These are phyloP conservation scores for Vidua chalybeata DNA, from an alignment of 2,113 vertebrate genomes.

Conservation along the genomic window DNA sequence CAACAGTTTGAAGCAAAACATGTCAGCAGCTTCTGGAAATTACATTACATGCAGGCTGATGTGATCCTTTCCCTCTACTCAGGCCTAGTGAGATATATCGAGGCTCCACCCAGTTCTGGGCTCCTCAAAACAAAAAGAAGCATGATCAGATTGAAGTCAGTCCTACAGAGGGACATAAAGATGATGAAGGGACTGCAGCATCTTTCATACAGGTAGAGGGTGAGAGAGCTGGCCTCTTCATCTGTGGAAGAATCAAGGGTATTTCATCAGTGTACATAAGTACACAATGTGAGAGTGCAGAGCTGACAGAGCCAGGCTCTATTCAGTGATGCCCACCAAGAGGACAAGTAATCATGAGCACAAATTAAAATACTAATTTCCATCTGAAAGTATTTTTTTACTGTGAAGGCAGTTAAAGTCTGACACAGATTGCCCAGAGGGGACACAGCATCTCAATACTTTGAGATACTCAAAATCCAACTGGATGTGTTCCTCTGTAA, in stretches of 20 bases:
- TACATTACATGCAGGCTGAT: fast-evolving
- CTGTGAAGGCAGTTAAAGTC: neutral
- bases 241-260: neutral
- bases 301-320: neutral
- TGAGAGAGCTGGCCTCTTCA: neutral
- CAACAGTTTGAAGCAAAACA: neutral
- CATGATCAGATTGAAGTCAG: neutral
- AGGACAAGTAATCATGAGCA: neutral
- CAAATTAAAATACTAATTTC: neutral
- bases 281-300: neutral
- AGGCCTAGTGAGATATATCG: neutral
- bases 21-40: neutral
- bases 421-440: neutral
- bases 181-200: neutral
- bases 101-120: neutral
- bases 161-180: neutral
- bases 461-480: neutral
- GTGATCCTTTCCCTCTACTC: neutral
- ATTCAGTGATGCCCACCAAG: neutral
- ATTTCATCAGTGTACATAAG: neutral
- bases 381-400: neutral
- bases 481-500: neutral
- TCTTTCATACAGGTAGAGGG: neutral
- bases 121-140: neutral
- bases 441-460: neutral